Evolutionary conservation across 2,888 invertebrate species (phyloP), one percentile per base, ranked within the genome.

Genomic region (Leucozona laternaria): DNA sequence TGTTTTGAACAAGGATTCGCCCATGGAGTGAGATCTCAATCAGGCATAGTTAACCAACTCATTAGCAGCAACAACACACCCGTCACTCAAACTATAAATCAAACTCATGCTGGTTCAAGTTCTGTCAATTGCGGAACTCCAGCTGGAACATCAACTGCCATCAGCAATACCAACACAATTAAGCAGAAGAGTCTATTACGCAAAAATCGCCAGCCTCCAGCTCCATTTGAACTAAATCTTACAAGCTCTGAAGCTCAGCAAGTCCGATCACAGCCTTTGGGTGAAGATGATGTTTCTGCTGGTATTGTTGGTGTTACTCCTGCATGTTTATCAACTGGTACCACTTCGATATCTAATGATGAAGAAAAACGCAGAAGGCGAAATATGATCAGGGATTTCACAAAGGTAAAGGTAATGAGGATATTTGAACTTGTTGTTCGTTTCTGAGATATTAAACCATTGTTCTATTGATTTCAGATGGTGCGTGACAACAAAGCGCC

Each of bases 261-360:
- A 88, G 92, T 93, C 48, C 93, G 94, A 57, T 93, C 93, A 20
- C 94, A 94, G 88, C 93, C 93, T 3, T 89, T 93, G 77, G 93
- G 93, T 2, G 93, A 93, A 80, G 93, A 93, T 88, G 92, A 91
- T 79, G 88, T 88, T 31, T 89, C 85, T 11, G 45, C 71, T 22
- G 75, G 48, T 10, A 25, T 75, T 48, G 57, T 68, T 34, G 80
- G 73, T 50, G 70, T 58, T 25, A 55, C 70, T 11, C 57, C 60
- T 6, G 53, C 78, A 40, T 71, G 76, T 17, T 79, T 79, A 17
- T 83, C 83, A 76, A 77, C 81, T 43, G 79, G 64, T 25, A 58
- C 85, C 43, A 79, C 77, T 55, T 62, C 79, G 10, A 60, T 76
- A 50, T 76, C 80, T 10, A 88, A 64, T 60, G 92, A 91, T 34